phyloP scores from a whole-genome alignment of 2,113 vertebrate species.

The Anarrhichthys ocellatus region DNA sequence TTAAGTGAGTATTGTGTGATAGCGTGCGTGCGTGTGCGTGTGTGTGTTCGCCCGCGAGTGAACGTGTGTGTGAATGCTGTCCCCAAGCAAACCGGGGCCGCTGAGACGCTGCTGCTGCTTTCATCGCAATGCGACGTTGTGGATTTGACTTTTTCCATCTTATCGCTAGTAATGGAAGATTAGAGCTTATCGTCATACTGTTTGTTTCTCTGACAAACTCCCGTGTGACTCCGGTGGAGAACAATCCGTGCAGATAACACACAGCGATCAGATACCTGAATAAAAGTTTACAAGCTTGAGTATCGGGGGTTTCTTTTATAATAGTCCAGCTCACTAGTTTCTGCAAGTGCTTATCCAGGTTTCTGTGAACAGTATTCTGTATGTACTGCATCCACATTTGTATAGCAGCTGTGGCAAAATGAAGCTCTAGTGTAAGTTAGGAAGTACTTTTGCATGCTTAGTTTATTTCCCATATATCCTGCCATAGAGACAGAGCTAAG shows the following conservation, averaged over 20 bases:
- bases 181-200: slow-evolving; percentile 37
- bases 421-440: neutral
- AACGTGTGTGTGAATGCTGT: slow-evolving; percentile 36
- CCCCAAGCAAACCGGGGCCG: slow-evolving; percentile 41
- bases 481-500: neutral
- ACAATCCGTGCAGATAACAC: slow-evolving; percentile 19
- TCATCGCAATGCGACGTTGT: slow-evolving; percentile 2
- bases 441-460: neutral
- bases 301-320: neutral
- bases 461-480: neutral
- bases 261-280: slow-evolving; percentile 24
- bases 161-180: slow-evolving; percentile 36
- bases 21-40: slow-evolving; percentile 31
- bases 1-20: slow-evolving; percentile 69
- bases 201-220: slow-evolving; percentile 39
- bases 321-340: neutral
- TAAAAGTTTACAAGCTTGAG: slow-evolving; percentile 9
- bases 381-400: neutral
- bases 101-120: slow-evolving; percentile 2
- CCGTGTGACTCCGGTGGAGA: slow-evolving; percentile 8
- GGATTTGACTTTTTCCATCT: slow-evolving; percentile 26
- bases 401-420: neutral
- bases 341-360: neutral
- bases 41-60: slow-evolving; percentile 2
- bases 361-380: neutral